These are phyloP conservation scores for Synanthedon formicaeformis DNA, from an alignment of 2,888 invertebrate species.

Conservation along the genomic window DNA sequence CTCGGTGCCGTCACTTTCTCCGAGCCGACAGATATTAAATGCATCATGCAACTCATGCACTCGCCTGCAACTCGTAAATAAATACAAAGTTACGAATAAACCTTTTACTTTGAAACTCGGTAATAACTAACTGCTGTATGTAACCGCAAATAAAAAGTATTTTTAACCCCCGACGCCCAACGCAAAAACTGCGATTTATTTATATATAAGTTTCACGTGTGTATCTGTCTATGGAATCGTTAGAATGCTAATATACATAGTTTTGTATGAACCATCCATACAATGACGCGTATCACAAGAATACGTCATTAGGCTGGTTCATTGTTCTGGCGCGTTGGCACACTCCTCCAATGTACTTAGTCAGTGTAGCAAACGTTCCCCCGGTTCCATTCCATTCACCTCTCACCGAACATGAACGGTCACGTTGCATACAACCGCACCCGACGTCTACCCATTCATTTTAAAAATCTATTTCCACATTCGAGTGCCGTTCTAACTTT, in stretches of 20 bases:
- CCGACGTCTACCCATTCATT: constrained; percentile 13
- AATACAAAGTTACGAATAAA: too few relatives aligned
- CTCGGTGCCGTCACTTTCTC: constrained; percentile 47
- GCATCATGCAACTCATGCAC: constrained; percentile 20
- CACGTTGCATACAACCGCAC: constrained; percentile 19
- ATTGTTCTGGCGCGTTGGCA: constrained; percentile 64
- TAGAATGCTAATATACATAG: too few relatives aligned
- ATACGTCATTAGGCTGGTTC: constrained; percentile 54
- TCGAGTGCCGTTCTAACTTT: constrained; percentile 6
- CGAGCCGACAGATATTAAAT: constrained; percentile 36
- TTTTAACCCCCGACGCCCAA: neutral
- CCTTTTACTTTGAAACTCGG: too few relatives aligned
- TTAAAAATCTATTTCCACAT: constrained; percentile 11
- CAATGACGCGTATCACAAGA: constrained; percentile 20
- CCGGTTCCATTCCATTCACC: constrained; percentile 56
- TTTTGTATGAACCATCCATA: neutral
- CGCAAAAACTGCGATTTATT: too few relatives aligned
- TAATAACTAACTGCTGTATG: neutral
- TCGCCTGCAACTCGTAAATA: constrained; percentile 1
- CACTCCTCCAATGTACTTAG: constrained; percentile 41
- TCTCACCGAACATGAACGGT: constrained; percentile 64
- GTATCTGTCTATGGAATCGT: too few relatives aligned
- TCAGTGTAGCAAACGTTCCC: constrained; percentile 56
- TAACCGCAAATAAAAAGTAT: neutral
- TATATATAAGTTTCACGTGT: too few relatives aligned